A percentile compares a stretch with the other conserved stretches of the same genome.
Evolutionary conservation across 92 coral and sea anemone genomes (phyloP).

Genomic region (Galaxea fascicularis): DNA sequence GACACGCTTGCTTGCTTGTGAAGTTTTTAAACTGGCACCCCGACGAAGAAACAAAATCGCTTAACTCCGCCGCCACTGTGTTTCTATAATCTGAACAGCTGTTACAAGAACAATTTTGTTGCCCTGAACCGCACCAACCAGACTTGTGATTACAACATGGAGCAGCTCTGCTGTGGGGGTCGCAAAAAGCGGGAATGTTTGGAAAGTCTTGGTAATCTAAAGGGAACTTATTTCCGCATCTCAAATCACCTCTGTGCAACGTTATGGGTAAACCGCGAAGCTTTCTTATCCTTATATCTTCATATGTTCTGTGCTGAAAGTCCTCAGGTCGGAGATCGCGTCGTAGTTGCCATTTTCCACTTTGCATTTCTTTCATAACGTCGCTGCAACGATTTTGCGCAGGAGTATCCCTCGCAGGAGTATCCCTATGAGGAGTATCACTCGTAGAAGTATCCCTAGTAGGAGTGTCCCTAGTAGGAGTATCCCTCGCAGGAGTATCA

Average conservation of each 20-base stretch:
- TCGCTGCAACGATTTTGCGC: constrained; percentile 27
- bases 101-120: constrained; percentile 63
- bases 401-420: neutral
- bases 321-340: constrained; percentile 36
- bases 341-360: constrained; percentile 65
- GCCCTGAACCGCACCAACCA: constrained; percentile 62
- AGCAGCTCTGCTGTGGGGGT: constrained; percentile 29
- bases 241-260: constrained; percentile 58
- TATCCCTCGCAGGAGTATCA: no score
- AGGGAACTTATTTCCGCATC: constrained; percentile 68
- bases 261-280: constrained; percentile 64
- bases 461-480: no score
- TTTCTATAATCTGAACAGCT: constrained; percentile 68
- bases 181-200: constrained; percentile 65
- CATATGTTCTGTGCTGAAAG: constrained; percentile 11
- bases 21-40: constrained; percentile 62
- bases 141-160: constrained; percentile 74
- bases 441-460: no score
- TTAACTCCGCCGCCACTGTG: constrained; percentile 64
- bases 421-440: no score
- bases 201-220: constrained; percentile 54
- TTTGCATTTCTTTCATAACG: constrained; percentile 37
- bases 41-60: constrained; percentile 54
- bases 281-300: constrained; percentile 54
- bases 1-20: constrained; percentile 69